Conservation (phyloP, 2,888 invertebrate species). For the Coelopa pilipes region DNA sequence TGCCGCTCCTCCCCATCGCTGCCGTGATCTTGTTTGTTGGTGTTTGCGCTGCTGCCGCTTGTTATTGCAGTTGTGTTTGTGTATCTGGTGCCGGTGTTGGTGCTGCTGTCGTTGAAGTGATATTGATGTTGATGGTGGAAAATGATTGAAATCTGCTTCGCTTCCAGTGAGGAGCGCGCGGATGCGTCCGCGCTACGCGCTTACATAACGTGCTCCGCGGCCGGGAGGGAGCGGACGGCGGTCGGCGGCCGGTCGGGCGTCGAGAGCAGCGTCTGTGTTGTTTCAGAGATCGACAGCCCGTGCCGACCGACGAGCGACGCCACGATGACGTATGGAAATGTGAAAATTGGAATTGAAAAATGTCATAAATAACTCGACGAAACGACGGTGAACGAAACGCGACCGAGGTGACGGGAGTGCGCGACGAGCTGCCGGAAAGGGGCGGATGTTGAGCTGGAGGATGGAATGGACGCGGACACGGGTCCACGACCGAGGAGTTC, state of each 20-base stretch:
- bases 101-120: background rate
- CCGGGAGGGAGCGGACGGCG: too few species aligned
- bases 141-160: conserved; percentile 30
- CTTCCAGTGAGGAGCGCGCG: background rate
- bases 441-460: too few species aligned
- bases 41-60: conserved; percentile 8
- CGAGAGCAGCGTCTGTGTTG: background rate
- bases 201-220: conserved; percentile 18
- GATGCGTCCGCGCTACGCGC: conserved; percentile 1
- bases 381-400: too few species aligned
- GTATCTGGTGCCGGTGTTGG: conserved; percentile 42
- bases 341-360: conserved; percentile 15
- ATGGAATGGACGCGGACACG: too few species aligned
- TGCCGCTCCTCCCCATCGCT: conserved; percentile 5
- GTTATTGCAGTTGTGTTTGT: conserved; percentile 37
- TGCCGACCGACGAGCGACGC: conserved; percentile 3
- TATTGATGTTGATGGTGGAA: background rate
- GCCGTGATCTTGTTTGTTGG: conserved; percentile 1
- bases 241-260: too few species aligned
- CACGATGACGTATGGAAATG: background rate
- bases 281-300: background rate
- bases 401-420: too few species aligned
- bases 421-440: too few species aligned
- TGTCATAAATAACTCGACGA: conserved; percentile 19
- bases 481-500: too few species aligned